These are phyloP conservation scores for Chrysolina oricalcia DNA, from an alignment of 2,888 invertebrate species.

Conservation along the genomic window DNA sequence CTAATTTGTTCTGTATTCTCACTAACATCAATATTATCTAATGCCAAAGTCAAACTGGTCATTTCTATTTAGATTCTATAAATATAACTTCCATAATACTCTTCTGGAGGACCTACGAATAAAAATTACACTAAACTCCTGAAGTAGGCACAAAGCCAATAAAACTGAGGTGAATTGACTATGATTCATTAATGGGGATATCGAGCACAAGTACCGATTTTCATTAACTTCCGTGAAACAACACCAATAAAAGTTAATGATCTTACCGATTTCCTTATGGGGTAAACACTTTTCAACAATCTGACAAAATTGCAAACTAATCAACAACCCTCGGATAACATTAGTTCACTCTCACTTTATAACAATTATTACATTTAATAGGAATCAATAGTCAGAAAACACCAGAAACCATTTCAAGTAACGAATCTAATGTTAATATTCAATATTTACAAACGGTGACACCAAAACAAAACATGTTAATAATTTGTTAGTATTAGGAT, in stretches of 20 bases:
- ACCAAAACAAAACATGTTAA: constrained; percentile 34
- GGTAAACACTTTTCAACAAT: constrained; percentile 27
- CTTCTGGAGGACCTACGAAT: constrained; percentile 56
- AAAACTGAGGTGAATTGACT: constrained; percentile 24
- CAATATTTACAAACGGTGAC: constrained; percentile 31
- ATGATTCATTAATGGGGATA: constrained; percentile 30
- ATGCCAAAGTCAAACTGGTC: constrained; percentile 71
- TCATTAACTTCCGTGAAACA: constrained; percentile 32
- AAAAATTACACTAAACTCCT: constrained; percentile 47
- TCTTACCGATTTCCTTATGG: constrained; percentile 37
- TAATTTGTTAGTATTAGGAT: constrained; percentile 42
- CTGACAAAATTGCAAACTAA: constrained; percentile 32
- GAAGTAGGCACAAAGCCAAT: constrained; percentile 12
- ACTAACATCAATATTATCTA: constrained; percentile 72
- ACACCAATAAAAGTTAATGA: constrained; percentile 36
- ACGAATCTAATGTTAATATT: constrained; percentile 29
- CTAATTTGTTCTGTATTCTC: constrained; percentile 84
- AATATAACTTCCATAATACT: constrained; percentile 54
- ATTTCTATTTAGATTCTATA: constrained; percentile 65
- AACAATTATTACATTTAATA: constrained; percentile 49
- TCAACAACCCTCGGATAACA: constrained; percentile 30
- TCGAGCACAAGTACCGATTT: constrained; percentile 4
- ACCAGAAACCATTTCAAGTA: constrained; percentile 47
- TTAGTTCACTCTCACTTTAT: constrained; percentile 49
- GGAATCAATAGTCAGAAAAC: constrained; percentile 53